Percentiles rank a stretch among this genome's conserved stretches.
Conservation (phyloP, 30 jellyfish, hydroid and myxozoan genomes). For the Cassiopea xamachana region DNA sequence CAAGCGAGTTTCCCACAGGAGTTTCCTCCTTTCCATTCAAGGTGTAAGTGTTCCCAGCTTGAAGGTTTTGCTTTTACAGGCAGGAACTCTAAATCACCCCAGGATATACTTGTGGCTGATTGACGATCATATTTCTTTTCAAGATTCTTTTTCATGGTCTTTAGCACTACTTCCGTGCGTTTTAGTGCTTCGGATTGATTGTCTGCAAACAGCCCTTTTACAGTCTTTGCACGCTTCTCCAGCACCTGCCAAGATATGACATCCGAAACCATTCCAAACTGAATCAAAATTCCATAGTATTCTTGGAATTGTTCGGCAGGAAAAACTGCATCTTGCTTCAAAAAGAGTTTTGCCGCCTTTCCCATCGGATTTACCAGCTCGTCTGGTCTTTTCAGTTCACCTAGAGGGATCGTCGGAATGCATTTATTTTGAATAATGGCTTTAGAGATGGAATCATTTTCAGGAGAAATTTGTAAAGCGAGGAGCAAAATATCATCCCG, state of each 20-base stretch:
- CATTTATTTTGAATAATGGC: constrained; percentile 1
- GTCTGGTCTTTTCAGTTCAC: constrained; percentile 28
- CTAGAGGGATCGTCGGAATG: constrained; percentile 55
- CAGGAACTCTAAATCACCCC: constrained; percentile 19
- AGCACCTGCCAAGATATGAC: constrained; percentile 50
- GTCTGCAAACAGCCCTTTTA: background rate
- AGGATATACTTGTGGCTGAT: background rate
- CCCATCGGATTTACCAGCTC: constrained; percentile 46
- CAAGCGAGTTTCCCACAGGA: background rate
- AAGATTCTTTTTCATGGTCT: background rate
- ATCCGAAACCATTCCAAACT: constrained; percentile 65
- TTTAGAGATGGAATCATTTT: background rate
- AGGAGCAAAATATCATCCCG: constrained; percentile 16
- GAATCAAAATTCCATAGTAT: background rate
- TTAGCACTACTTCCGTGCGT: background rate
- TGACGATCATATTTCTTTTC: background rate
- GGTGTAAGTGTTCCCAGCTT: background rate
- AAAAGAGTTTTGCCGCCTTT: constrained; percentile 65
- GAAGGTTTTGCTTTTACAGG: constrained; percentile 26
- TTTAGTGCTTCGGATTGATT: background rate
- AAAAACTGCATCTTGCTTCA: constrained; percentile 68
- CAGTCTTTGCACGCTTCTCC: constrained; percentile 50
- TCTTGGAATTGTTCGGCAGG: constrained; percentile 6
- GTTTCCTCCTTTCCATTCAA: constrained; percentile 35
- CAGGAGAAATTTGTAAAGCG: background rate